Evolutionary conservation across 2,797 vertebrate genomes (phyloP).

Genomic region (Intellagama lesueurii): DNA sequence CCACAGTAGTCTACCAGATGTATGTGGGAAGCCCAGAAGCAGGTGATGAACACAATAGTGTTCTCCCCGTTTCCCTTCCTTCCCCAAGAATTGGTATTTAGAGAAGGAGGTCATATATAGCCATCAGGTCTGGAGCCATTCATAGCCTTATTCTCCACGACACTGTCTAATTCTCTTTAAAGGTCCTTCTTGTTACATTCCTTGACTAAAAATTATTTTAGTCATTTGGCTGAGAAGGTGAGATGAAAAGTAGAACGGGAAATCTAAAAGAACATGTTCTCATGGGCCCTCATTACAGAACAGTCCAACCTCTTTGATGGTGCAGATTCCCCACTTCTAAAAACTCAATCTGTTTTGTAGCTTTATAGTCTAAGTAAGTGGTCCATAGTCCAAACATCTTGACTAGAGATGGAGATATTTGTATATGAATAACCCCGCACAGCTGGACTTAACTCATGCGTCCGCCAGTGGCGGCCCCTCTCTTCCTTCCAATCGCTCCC

Average conservation of each 20-base stretch:
- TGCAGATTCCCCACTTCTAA: not conserved
- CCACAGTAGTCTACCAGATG: not conserved
- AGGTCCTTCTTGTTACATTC: too few species aligned
- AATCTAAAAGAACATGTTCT: not conserved
- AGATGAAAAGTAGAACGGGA: slow-evolving; percentile 13
- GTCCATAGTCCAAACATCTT: too few species aligned
- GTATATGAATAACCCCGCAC: too few species aligned
- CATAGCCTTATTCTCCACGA: too few species aligned
- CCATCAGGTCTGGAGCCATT: too few species aligned
- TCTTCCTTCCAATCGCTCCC: too few species aligned
- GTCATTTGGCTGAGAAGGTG: not conserved
- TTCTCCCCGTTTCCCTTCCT: not conserved
- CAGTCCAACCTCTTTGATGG: not conserved
- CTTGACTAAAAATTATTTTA: too few species aligned
- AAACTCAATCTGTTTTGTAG: not conserved
- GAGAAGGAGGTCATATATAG: not conserved
- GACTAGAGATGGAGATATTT: too few species aligned
- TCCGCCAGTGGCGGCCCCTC: too few species aligned
- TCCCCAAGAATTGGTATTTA: not conserved
- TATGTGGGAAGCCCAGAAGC: not conserved
- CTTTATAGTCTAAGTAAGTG: not conserved
- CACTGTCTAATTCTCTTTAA: too few species aligned
- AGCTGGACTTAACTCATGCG: too few species aligned
- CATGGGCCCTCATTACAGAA: slow-evolving; percentile 7
- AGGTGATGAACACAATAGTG: not conserved